These are phyloP conservation scores for Malacoraja senta DNA, from an alignment of 2,797 vertebrate genomes.

Conservation along the genomic window DNA sequence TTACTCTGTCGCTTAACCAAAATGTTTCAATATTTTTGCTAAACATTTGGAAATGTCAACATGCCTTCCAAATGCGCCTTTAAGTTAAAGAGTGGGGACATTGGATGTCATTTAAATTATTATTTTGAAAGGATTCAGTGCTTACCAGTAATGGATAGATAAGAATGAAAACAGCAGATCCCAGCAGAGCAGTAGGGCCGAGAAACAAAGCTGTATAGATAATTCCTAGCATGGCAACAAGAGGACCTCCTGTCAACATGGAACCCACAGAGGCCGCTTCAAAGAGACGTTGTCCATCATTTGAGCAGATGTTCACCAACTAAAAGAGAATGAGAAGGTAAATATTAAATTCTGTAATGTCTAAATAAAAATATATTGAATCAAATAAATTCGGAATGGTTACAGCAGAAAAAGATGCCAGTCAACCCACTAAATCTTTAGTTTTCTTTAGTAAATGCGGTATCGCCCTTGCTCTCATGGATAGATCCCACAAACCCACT, in stretches of 20 bases:
- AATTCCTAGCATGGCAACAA: conserved; percentile 65
- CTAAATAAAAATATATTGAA: not conserved
- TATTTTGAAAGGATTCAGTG: too few relatives aligned
- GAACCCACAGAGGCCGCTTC: conserved; percentile 63
- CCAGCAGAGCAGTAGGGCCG: conserved; percentile 67
- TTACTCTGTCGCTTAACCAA: not conserved
- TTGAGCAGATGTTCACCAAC: conserved; percentile 74
- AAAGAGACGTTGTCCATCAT: conserved; percentile 67
- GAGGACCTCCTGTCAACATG: conserved; percentile 64
- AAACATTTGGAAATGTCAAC: not conserved
- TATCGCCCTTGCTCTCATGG: too few relatives aligned
- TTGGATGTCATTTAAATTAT: not conserved
- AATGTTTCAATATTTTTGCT: not conserved
- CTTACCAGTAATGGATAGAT: conserved; percentile 69
- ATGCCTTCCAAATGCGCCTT: not conserved
- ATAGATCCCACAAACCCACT: too few relatives aligned
- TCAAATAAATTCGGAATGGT: not conserved
- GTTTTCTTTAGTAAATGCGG: too few relatives aligned
- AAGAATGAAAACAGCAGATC: conserved; percentile 66
- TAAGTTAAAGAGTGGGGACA: not conserved
- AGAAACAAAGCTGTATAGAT: conserved; percentile 64
- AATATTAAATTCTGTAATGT: not conserved
- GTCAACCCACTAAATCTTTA: not conserved
- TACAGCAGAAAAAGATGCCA: too few relatives aligned
- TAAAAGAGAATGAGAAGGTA: conserved; percentile 42